Evolutionary conservation across 2,888 invertebrate genomes (phyloP), one percentile per base, ranked within the genome.

Genomic region (Acrocyrtus sp.): DNA sequence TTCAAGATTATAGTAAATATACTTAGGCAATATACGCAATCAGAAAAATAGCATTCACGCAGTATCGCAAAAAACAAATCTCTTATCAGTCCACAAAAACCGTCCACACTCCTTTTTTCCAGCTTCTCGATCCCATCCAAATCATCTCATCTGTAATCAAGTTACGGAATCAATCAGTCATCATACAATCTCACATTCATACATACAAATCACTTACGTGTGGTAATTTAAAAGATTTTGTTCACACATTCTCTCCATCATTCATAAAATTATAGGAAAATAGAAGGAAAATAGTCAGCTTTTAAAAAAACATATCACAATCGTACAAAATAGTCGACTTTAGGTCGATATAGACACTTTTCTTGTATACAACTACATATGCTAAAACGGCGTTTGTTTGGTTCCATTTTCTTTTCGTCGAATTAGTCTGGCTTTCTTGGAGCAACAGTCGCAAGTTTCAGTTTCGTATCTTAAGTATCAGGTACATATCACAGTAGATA

Each of bases 101-200:
- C 72, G 72, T 72, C 72, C 72, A 72, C 72, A 72, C 57, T 65
- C 65, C 65, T 60, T 65, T 70, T 63, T 50, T 72, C 72, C 72
- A 72, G 72, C 60, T 75, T 78, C 72, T 63, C 72, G 72, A 72
- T 47, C 48, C 75, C 77, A 77, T 74, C 75, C 77, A 79, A 72
- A 79, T 72, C 60, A 78, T 78, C 78, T 80, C 80, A 80, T 80
- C 80, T 80, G 80, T 67, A 80, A 78, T 74, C 72, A 76, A 78
- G 74, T 77, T 74, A 78, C 80, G 75, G 75, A 77, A 75, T 77
- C 78, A 77, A 74, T 78, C 80, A 80, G 53, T 76, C 74, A 73
- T 76, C 76, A 75, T n/a, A n/a, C 72, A 65, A 60, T 58, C 75
- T 74, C 66, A 72, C 77, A 75, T 72, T 65, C 72, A 72, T 72